Evolutionary conservation across 35 echinoderm and acorn worm genomes (phyloP).

Genomic region (Strongylocentrotus purpuratus): DNA sequence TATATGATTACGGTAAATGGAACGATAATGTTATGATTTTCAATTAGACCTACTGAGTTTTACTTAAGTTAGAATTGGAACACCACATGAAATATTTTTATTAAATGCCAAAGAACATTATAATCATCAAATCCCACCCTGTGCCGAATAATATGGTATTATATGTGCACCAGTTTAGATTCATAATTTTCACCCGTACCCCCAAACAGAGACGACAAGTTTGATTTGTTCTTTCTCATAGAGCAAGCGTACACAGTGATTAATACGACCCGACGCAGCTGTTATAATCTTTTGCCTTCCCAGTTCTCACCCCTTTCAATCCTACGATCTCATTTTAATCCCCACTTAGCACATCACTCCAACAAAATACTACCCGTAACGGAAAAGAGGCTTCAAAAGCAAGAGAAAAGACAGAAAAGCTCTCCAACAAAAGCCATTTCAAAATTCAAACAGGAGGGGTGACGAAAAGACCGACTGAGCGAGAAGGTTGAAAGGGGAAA

Average conservation of each 20-base stretch:
- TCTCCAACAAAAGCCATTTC: background rate
- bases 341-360: background rate
- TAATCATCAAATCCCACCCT: no score
- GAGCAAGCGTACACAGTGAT: background rate
- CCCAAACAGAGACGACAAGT: background rate
- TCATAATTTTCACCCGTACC: background rate
- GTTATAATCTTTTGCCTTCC: background rate
- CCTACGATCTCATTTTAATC: conserved; percentile 3
- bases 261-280: background rate
- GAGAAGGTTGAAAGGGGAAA: background rate
- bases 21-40: no score
- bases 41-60: no score
- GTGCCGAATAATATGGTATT: no score
- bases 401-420: background rate
- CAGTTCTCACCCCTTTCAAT: background rate
- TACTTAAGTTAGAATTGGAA: no score
- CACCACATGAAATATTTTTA: no score
- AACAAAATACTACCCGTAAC: conserved; percentile 11
- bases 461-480: background rate
- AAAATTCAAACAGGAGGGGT: conserved; percentile 15
- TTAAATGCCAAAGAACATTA: no score
- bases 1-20: no score
- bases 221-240: background rate
- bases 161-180: background rate
- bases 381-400: background rate